Base-by-base conservation (phyloP, 1,140 invertebrate genomes). In the Leptinotarsa texana region DNA sequence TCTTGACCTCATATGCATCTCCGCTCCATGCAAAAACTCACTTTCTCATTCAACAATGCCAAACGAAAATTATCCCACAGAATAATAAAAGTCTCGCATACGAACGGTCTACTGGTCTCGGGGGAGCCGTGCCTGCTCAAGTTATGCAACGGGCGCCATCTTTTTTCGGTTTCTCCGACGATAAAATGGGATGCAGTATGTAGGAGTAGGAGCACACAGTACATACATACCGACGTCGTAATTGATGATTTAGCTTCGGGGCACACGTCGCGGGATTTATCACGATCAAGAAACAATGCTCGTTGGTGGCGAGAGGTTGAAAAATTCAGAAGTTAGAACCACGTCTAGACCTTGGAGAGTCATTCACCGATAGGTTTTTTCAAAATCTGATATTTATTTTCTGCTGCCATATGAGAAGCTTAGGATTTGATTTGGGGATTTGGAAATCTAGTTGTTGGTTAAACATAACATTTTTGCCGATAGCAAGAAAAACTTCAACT, bases 271-370 rank as follows among this genome's bases (percentile, higher is more conserved):
- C n/a, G 1, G 51, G n/a, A 57, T 57, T 15, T 57, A 57, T 57
- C 51, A 57, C n/a, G 51, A 57, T n/a, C n/a, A 18, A n/a, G 51
- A 57, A 57, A 57, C 51, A 57, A 57, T 57, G 17, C 51, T 57
- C 17, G 51, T 57, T 57, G 51, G 51, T 8, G 51, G 51, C n/a
- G 51, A 15, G 51, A 18, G 51, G 51, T 57, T 57, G 51, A 18
- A 57, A 15, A 57, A 57, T 57, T 18, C n/a, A 42, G 33, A 8
- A 42, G 33, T 42, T 42, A 11, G 33, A 42, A 42, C 8, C 33
- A 8, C 0, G 11, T 42, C 2, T 8, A 42, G 33, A 42, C 33
- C 0, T 42, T 11, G 8, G 33, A 42, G 8, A 2, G 33, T 42
- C 33, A 42, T 42, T 42, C 33, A 11, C 33, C 33, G 8, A 42